Evolutionary conservation across 2,797 vertebrate species (phyloP), one percentile per base, ranked within the genome.

Genomic region (Masticophis lateralis): DNA sequence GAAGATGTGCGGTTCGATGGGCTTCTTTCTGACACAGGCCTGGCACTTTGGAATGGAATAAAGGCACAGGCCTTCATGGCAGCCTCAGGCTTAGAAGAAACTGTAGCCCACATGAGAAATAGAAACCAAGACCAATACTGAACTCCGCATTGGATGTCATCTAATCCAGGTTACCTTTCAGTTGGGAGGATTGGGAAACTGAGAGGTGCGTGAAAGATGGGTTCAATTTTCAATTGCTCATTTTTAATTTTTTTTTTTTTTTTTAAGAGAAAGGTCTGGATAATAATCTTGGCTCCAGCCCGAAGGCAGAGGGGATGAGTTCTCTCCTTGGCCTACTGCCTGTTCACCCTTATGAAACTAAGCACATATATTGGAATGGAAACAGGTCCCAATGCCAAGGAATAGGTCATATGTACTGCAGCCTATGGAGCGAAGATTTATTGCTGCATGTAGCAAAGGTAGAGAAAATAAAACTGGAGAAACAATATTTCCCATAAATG

Each of bases 151-250:
- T 91, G 57, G 90, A 3, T 86, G 93, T 94, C 93, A 79, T n/a
- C 20, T 90, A 92, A 91, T 5, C 87, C 94, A 89, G 87, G 37
- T 63, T 12, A 25, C 51, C 92, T 87, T 89, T 91, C 92, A 92
- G 79, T 93, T 92, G 88, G 37, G 53, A 0, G 10, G 51, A 37
- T 90, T 83, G 93, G 91, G 92, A 94, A 16, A 13, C 86, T 14
- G 32, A 92, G 92, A 92, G 95, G 91, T 94, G 95, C 56, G 0
- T 63, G 55, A 56, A 96, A 96, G 95, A 97, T 96, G 97, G 97
- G 97, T 98, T 97, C 95, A 95, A 95, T 97, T 97, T 97, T 96
- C 95, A 91, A 92, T 95, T 95, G 14, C 88, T 95, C 93, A 95
- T 96, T 94, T 61, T 60, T 59, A 16, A 56, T 0, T 56, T 56